Evolutionary conservation across 2,113 vertebrate species (phyloP).

Genomic region (Lepidothrix coronata): DNA sequence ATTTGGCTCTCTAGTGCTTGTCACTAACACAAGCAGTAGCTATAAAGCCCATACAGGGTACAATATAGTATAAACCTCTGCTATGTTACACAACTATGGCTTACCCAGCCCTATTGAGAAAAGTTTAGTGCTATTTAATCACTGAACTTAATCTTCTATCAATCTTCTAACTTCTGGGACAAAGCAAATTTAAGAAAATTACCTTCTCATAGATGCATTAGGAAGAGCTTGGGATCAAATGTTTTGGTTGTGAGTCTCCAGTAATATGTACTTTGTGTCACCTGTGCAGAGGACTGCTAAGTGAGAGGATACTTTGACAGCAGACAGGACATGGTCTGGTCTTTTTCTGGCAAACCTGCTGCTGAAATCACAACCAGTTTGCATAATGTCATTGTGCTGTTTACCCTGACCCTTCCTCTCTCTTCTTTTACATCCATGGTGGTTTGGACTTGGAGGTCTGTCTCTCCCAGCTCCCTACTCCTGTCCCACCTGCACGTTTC

Average conservation of each 20-base stretch:
- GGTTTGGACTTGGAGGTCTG: neutral
- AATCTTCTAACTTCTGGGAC: neutral
- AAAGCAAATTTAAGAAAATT: neutral
- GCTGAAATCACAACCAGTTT: neutral
- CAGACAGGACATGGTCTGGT: fast-evolving
- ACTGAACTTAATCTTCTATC: neutral
- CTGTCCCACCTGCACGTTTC: fast-evolving
- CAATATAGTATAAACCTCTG: fast-evolving
- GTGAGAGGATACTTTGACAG: neutral
- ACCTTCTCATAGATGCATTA: neutral
- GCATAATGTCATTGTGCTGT: neutral
- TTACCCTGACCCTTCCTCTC: neutral
- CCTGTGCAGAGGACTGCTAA: neutral
- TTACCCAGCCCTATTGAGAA: neutral
- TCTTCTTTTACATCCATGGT: neutral
- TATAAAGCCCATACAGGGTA: neutral
- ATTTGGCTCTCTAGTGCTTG: neutral
- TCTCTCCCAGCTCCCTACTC: neutral
- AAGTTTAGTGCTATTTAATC: neutral
- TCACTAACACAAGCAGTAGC: neutral
- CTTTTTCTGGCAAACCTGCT: neutral
- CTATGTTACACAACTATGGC: neutral
- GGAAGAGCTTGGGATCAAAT: neutral
- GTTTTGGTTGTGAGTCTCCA: neutral
- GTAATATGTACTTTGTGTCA: fast-evolving